These are phyloP conservation scores for Tachysurus fulvidraco DNA, from an alignment of 2,113 vertebrate genomes.

Conservation along the genomic window DNA sequence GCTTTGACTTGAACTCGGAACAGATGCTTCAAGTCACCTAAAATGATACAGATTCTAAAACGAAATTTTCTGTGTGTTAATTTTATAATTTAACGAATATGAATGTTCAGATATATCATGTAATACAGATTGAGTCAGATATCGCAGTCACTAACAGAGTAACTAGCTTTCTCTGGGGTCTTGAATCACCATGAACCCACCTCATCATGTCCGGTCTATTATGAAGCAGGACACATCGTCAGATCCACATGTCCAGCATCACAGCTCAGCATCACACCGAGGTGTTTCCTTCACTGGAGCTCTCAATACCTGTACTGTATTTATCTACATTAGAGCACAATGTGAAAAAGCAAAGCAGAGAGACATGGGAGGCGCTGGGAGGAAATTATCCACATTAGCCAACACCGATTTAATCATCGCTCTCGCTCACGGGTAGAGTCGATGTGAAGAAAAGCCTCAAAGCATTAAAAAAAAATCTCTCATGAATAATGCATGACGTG, in stretches of 20 bases:
- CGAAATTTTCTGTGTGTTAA: not conserved
- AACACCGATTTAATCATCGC: not conserved
- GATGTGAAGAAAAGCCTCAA: not conserved
- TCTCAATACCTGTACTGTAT: no score
- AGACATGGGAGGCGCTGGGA: not conserved
- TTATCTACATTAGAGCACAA: not conserved
- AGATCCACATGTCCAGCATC: not conserved
- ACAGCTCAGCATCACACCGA: not conserved
- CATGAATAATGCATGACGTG: constrained; percentile 6
- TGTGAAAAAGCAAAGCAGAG: not conserved
- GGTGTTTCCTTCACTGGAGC: not conserved
- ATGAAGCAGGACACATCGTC: not conserved
- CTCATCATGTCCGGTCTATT: not conserved
- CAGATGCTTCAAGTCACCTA: no score
- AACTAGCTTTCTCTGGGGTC: not conserved
- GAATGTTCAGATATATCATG: not conserved
- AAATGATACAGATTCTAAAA: no score
- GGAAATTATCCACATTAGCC: not conserved
- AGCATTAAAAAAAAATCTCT: not conserved
- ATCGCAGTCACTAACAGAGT: not conserved
- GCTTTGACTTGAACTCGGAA: not conserved
- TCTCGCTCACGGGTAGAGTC: not conserved
- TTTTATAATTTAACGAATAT: not conserved
- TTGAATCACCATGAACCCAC: not conserved
- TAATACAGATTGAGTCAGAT: not conserved